Evolutionary conservation across 2,888 invertebrate species (phyloP), one percentile per base, ranked within the genome.

Genomic region (Cryptocephalus moraei): DNA sequence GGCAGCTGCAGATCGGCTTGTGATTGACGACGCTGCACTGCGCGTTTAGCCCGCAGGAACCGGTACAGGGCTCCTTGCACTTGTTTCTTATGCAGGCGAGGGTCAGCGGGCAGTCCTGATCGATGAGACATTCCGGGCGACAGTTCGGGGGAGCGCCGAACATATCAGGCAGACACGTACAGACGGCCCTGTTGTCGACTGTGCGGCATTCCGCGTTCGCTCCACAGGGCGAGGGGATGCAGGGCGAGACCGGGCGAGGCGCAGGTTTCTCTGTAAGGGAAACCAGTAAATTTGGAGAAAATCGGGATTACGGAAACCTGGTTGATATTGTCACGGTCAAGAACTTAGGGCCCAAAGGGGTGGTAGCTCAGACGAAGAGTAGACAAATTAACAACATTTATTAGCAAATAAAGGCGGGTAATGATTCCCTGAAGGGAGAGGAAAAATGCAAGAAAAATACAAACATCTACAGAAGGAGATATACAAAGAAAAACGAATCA

Each of bases 111-210:
- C 89, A 89, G 60, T 88, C 87, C 64, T 84, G 81, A 63, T 86
- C 82, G 58, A 86, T 84, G 41, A 82, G 73, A 65, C 88, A 88
- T 65, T 86, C 84, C 0, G 86, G 86, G 44, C 86, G 77, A 59
- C 87, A 87, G 50, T 82, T 76, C 0, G 86, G 86, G n/a, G 86
- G 85, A 1, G 83, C 82, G 4, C 86, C 87, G n/a, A 84, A 74
- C 73, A 84, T 85, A 33, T 82, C 84, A 8, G 78, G 73, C 49
- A 83, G 73, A 60, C 88, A 89, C 0, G 82, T 79, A 63, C 89
- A 89, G 0, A 84, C 80, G 0, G 86, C 80, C 48, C 82, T 76
- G 41, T 74, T 74, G 52, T 82, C 81, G 32, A 76, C 70, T 1
- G 76, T 74, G 31, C 80, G 76, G 58, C 85, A 86, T 53, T 82